Conservation (phyloP, 2,888 invertebrate genomes). For the Drosophila pseudotakahashii region DNA sequence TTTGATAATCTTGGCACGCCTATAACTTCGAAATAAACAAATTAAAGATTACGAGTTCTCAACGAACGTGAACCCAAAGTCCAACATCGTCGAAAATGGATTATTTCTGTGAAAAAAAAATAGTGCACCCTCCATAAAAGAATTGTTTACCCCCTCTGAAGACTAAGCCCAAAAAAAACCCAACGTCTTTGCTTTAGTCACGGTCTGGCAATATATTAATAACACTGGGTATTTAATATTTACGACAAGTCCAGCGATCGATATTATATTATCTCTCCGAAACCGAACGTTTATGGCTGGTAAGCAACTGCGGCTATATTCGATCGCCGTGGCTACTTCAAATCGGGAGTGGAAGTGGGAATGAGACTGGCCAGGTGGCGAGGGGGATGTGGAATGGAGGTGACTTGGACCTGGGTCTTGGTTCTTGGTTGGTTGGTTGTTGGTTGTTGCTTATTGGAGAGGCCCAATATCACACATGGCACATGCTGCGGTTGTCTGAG, state of each 20-base stretch:
- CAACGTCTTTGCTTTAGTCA: constrained; percentile 28
- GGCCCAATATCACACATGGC: constrained; percentile 42
- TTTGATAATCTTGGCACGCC: constrained; percentile 17
- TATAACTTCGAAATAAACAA: constrained; percentile 1
- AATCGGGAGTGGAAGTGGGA: constrained; percentile 30
- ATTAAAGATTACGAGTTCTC: constrained; percentile 8
- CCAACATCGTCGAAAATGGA: constrained; percentile 9
- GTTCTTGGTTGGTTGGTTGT: not conserved
- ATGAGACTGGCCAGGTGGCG: not conserved
- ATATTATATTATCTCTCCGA: constrained; percentile 71
- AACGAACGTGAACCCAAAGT: constrained; percentile 14
- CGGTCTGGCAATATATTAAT: constrained; percentile 39
- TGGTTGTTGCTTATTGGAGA: constrained; percentile 21
- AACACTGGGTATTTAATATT: constrained; percentile 69
- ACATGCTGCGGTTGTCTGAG: constrained; percentile 36
- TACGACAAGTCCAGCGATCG: constrained; percentile 72
- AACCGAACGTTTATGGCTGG: constrained; percentile 58
- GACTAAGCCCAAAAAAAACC: not conserved
- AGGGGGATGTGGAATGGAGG: constrained; percentile 17
- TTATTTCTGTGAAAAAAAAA: constrained; percentile 5
- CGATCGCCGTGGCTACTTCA: constrained; percentile 61
- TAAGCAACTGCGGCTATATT: constrained; percentile 55
- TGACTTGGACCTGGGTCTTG: constrained; percentile 5
- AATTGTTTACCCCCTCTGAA: constrained; percentile 28
- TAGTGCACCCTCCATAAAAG: constrained; percentile 13